A percentile compares a stretch with the other conserved stretches of the same genome.
phyloP scores from a whole-genome alignment of 1,140 invertebrate species.

The Andricus grossulariae region DNA sequence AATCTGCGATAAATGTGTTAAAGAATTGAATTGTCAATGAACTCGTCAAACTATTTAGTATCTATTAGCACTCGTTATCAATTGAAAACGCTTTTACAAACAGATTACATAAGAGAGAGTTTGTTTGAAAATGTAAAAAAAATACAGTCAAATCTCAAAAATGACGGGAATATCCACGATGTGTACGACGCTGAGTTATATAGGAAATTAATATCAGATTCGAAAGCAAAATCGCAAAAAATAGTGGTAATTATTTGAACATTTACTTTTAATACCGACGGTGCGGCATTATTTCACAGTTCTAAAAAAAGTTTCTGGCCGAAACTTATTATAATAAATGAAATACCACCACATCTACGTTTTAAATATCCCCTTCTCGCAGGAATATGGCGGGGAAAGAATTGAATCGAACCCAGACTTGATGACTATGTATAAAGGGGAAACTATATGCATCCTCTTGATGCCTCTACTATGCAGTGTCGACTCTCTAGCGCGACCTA shows the following conservation, averaged over 20 bases:
- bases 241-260: neutral
- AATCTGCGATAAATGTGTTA: neutral
- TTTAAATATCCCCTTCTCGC: neutral
- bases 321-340: neutral
- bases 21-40: neutral
- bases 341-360: neutral
- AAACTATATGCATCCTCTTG: too few species aligned
- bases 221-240: neutral
- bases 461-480: too few species aligned
- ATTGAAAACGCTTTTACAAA: constrained; percentile 2
- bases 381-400: neutral
- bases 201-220: neutral
- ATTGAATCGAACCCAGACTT: neutral
- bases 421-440: neutral
- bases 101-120: neutral
- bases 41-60: neutral
- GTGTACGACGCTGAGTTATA: too few species aligned
- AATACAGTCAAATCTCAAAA: neutral
- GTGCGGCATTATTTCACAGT: neutral
- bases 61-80: neutral
- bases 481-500: too few species aligned
- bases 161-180: neutral
- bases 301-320: neutral
- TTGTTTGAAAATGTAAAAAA: neutral
- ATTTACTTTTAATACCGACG: neutral